These are phyloP conservation scores for Choristoneura rosaceana DNA, from an alignment of 2,888 invertebrate genomes.

Conservation along the genomic window DNA sequence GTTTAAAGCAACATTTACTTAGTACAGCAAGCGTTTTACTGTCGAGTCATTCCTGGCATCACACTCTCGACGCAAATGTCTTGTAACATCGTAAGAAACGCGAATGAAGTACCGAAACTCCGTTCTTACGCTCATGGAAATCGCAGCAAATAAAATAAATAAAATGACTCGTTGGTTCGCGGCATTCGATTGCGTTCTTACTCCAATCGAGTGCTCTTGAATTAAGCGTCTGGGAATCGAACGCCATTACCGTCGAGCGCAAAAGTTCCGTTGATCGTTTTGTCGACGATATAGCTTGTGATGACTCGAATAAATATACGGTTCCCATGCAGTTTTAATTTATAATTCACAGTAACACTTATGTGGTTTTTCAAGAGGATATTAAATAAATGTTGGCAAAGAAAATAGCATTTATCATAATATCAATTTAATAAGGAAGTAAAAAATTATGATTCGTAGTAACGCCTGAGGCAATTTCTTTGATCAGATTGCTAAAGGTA, in stretches of 20 bases:
- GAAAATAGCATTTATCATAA: background rate
- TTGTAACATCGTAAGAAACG: conserved; percentile 33
- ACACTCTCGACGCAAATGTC: conserved; percentile 27
- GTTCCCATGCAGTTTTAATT: background rate
- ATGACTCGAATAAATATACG: background rate
- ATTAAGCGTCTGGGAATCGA: conserved; percentile 42
- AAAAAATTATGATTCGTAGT: no score
- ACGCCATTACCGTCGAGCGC: conserved; percentile 35
- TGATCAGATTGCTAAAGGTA: no score
- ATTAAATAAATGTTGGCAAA: background rate
- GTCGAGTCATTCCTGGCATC: conserved; percentile 7
- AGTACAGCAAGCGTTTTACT: background rate
- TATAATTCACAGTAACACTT: background rate
- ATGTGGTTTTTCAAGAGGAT: background rate
- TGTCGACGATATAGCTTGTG: conserved; percentile 18
- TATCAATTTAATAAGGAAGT: no score
- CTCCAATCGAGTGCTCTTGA: conserved; percentile 60
- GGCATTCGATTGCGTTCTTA: conserved; percentile 46
- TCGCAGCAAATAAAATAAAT: conserved; percentile 41
- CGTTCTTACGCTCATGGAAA: conserved; percentile 35
- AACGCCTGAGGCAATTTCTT: no score
- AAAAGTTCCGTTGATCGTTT: conserved; percentile 39
- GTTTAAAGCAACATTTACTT: background rate
- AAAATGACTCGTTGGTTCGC: conserved; percentile 35
- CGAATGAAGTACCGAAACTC: conserved; percentile 32